Conservation (phyloP, 2,113 vertebrate species). For the Calypte anna region DNA sequence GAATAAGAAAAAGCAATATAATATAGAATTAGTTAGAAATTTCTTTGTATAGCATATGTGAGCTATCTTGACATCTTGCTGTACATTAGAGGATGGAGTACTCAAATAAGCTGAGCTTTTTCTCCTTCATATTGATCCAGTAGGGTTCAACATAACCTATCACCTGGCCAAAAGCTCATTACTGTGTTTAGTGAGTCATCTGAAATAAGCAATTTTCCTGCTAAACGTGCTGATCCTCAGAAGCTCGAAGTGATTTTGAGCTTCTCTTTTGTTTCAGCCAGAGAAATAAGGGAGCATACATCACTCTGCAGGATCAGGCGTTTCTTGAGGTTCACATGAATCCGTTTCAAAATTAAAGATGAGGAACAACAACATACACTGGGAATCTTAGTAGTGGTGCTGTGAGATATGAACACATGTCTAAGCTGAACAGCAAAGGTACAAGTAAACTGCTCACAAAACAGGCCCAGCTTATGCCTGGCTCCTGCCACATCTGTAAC, state of each 20-base stretch:
- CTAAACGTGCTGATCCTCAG: not conserved
- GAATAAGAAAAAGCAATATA: not conserved
- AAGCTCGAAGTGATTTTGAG: not conserved
- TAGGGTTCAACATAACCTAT: not conserved
- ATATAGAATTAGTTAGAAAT: not conserved
- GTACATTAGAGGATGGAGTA: slow-evolving; percentile 3
- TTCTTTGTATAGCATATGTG: accelerated
- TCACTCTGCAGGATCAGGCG: not conserved
- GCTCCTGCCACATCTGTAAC: not conserved
- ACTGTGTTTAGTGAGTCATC: not conserved
- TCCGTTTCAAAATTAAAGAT: not conserved
- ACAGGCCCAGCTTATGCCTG: not conserved
- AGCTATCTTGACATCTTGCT: not conserved
- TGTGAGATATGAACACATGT: not conserved
- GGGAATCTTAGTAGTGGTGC: not conserved
- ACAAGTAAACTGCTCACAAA: not conserved
- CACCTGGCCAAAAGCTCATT: slow-evolving; percentile 16
- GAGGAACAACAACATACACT: not conserved
- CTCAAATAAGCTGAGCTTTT: slow-evolving; percentile 16
- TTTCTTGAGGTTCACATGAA: not conserved
- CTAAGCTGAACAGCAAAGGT: not conserved
- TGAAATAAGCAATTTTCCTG: slow-evolving; percentile 12
- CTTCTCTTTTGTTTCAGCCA: not conserved
- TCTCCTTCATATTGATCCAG: not conserved
- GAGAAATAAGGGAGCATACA: not conserved